These are phyloP conservation scores for Phortica variegata DNA, from an alignment of 1,140 invertebrate species.

Conservation along the genomic window DNA sequence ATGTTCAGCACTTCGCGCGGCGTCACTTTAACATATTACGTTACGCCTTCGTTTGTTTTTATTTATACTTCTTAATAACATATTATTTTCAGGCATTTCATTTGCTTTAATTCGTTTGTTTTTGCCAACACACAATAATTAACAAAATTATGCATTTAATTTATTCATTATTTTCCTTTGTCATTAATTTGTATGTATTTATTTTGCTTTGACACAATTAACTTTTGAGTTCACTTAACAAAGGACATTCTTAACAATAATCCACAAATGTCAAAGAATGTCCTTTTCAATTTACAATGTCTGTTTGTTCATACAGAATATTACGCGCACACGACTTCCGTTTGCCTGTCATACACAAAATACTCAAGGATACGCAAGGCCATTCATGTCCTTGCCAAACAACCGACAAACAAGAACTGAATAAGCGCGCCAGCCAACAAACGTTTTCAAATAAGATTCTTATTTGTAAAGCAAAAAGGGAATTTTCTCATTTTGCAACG, in stretches of 20 bases:
- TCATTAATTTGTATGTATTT: too few species aligned
- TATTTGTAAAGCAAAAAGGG: slow-evolving; percentile 16
- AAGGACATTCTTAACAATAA: slow-evolving; percentile 36
- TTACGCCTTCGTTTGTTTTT: too few species aligned
- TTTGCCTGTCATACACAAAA: background rate
- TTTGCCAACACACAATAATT: too few species aligned
- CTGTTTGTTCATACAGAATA: background rate
- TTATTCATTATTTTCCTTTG: too few species aligned
- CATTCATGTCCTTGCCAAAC: slow-evolving; percentile 30
- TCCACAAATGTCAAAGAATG: slow-evolving; percentile 46
- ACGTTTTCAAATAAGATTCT: background rate
- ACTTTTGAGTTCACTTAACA: too few species aligned
- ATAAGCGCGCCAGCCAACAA: slow-evolving; percentile 10
- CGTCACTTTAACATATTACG: too few species aligned
- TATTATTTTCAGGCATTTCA: too few species aligned
- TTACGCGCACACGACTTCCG: slow-evolving; percentile 16
- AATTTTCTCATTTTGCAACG: slow-evolving; percentile 20
- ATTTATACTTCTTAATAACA: too few species aligned
- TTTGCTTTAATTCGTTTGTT: too few species aligned
- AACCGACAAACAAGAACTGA: slow-evolving; percentile 39
- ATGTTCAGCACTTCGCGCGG: too few species aligned
- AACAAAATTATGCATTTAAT: too few species aligned
- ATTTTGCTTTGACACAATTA: too few species aligned
- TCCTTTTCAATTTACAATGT: slow-evolving; percentile 9
- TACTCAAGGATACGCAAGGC: slow-evolving; percentile 1